phyloP scores from a whole-genome alignment of 2,888 invertebrate species.

The Harpagoxenus sublaevis region DNA sequence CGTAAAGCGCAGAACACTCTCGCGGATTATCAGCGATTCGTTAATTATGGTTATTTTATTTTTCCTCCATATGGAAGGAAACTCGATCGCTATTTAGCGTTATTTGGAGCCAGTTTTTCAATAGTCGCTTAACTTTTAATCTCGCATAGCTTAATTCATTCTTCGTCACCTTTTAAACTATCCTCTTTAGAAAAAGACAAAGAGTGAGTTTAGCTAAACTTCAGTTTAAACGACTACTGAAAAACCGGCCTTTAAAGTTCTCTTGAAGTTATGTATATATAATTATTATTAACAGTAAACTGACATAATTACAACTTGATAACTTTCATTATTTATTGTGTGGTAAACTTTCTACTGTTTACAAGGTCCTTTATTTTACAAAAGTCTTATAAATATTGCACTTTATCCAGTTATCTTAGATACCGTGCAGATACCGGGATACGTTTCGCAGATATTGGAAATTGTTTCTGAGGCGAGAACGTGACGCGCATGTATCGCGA shows the following conservation, averaged over 20 bases:
- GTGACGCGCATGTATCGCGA: not conserved
- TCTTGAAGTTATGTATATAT: not conserved
- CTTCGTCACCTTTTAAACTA: too few species aligned
- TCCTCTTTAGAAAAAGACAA: too few species aligned
- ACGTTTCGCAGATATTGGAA: not conserved
- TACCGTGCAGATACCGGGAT: too few species aligned
- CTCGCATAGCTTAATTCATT: too few species aligned
- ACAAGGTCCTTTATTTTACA: not conserved
- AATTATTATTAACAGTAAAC: not conserved
- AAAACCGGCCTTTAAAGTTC: not conserved
- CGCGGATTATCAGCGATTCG: too few species aligned
- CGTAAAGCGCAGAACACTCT: not conserved
- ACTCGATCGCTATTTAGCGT: not conserved
- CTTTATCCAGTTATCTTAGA: not conserved
- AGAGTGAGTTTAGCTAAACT: too few species aligned
- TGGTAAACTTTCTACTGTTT: not conserved
- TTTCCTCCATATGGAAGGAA: not conserved
- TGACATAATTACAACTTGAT: not conserved
- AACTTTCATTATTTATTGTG: not conserved
- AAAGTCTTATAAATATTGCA: not conserved
- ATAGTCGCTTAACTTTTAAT: too few species aligned
- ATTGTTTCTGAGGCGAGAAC: not conserved
- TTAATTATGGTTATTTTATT: not conserved
- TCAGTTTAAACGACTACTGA: too few species aligned
- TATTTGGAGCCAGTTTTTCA: not conserved